Evolutionary conservation across 2,888 invertebrate genomes (phyloP).

Genomic region (Heliconius ethilla): DNA sequence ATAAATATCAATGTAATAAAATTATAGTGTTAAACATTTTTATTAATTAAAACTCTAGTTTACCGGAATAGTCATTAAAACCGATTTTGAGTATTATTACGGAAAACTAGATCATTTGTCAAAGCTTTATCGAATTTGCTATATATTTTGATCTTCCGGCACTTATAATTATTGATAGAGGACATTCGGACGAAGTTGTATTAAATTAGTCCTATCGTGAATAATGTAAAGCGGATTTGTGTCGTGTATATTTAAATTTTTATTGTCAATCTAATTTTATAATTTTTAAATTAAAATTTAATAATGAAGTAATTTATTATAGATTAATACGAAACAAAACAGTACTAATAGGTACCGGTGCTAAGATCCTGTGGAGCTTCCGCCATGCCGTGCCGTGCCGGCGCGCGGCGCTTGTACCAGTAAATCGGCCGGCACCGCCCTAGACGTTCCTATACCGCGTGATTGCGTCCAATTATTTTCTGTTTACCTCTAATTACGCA

Average conservation of each 20-base stretch:
- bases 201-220: conserved; percentile 22
- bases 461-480: conserved; percentile 82
- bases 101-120: conserved; percentile 23
- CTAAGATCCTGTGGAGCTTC: conserved; percentile 52
- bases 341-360: conserved; percentile 34
- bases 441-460: conserved; percentile 72
- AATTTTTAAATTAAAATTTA: conserved; percentile 11
- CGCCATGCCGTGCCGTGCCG: conserved; percentile 55
- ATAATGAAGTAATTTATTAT: conserved; percentile 25
- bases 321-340: conserved; percentile 17
- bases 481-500: conserved; percentile 82
- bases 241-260: conserved; percentile 1
- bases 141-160: conserved; percentile 20
- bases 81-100: background rate
- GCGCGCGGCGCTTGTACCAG: conserved; percentile 49
- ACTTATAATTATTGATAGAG: conserved; percentile 22
- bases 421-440: conserved; percentile 54
- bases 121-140: conserved; percentile 13
- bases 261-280: background rate
- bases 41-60: background rate
- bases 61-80: background rate
- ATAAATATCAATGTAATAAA: background rate
- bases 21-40: background rate
- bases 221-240: conserved; percentile 4
- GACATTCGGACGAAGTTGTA: conserved; percentile 20